Percentiles rank a stretch among this genome's conserved stretches.
Conservation (phyloP, 2,797 vertebrate species). For the Phalloptychus januarius region DNA sequence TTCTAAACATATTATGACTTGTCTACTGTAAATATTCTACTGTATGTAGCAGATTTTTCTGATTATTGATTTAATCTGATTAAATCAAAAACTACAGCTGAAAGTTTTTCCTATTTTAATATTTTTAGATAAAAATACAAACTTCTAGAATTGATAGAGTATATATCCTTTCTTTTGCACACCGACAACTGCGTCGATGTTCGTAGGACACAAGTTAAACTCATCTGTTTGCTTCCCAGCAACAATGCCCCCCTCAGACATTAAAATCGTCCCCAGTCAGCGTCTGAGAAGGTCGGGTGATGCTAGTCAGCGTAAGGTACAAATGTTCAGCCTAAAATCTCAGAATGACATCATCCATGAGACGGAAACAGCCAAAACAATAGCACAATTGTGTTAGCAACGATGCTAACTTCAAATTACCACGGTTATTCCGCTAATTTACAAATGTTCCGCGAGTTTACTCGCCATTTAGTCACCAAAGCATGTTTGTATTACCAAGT, state of each 20-base stretch:
- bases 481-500: background rate
- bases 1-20: background rate
- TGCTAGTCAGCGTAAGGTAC: background rate
- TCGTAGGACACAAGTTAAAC: background rate
- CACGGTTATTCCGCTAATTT: background rate
- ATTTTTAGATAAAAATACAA: background rate
- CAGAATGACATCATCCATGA: background rate
- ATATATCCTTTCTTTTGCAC: background rate
- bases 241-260: conserved; percentile 7
- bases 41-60: no score
- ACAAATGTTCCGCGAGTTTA: background rate
- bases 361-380: conserved; percentile 21
- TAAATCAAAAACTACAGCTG: background rate
- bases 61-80: background rate
- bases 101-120: background rate
- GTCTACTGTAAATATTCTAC: no score
- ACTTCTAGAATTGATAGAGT: background rate
- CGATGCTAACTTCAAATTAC: conserved; percentile 51
- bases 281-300: background rate
- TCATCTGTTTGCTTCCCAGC: conserved; percentile 2
- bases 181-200: background rate
- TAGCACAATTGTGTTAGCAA: conserved; percentile 15
- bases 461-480: background rate
- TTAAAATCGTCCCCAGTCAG: background rate
- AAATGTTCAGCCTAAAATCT: background rate